phyloP scores from a whole-genome alignment of 2,797 vertebrate species.

The Channa striata region DNA sequence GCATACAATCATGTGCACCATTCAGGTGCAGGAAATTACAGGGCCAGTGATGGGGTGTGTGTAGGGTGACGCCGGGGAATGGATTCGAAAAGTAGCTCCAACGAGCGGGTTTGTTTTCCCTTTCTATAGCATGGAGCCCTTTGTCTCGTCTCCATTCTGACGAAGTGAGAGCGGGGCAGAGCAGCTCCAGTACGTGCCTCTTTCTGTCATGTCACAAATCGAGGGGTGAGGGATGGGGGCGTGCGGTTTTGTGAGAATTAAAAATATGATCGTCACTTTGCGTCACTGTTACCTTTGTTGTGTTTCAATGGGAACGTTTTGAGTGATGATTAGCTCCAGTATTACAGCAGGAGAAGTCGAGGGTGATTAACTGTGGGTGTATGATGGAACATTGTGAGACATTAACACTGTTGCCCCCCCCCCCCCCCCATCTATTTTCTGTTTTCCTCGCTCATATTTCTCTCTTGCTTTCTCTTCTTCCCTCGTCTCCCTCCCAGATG shows the following conservation, averaged over 20 bases:
- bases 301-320: conserved; percentile 37
- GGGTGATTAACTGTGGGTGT: conserved; percentile 24
- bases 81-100: conserved; percentile 26
- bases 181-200: neutral
- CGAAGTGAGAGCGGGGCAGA: conserved; percentile 4
- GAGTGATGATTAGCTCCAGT: conserved; percentile 13
- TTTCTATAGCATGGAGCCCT: neutral
- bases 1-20: conserved; percentile 74
- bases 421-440: neutral
- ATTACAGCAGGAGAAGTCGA: conserved; percentile 26
- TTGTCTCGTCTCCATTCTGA: conserved; percentile 16
- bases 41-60: conserved; percentile 39
- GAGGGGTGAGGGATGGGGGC: neutral
- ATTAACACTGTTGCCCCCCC: neutral
- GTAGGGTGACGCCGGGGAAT: neutral
- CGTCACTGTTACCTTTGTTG: conserved; percentile 32
- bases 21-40: conserved; percentile 81
- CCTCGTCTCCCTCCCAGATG: conserved; percentile 85
- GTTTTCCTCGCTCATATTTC: neutral
- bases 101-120: conserved; percentile 43
- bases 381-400: conserved; percentile 28
- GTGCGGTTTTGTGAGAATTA: conserved; percentile 4
- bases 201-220: conserved; percentile 1
- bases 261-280: conserved; percentile 34
- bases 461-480: neutral